Percentiles rank a stretch among this genome's conserved stretches.
Conservation (phyloP, 2,113 vertebrate genomes). For the Trematocara nigrifrons region DNA sequence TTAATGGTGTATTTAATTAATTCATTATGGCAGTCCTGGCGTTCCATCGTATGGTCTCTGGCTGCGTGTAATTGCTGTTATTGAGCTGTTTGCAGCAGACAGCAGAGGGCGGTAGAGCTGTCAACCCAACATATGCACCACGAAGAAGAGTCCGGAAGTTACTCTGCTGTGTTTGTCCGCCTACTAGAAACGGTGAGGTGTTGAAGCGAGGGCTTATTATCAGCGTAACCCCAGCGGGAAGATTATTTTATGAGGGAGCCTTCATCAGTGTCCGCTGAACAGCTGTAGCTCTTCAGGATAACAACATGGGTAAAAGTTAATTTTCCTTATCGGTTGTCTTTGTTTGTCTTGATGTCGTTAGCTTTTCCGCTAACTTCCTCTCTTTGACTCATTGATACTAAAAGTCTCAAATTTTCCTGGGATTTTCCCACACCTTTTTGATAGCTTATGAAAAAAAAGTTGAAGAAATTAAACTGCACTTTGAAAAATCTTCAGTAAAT, state of each 20-base stretch:
- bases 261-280: neutral
- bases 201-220: neutral
- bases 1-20: no score
- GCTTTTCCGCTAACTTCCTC: neutral
- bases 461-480: neutral
- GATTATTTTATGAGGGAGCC: neutral
- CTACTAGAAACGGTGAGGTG: neutral
- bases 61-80: neutral
- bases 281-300: neutral
- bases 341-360: neutral
- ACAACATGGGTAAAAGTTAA: constrained; percentile 35
- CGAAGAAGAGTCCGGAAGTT: neutral
- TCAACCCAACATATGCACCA: neutral
- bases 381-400: neutral
- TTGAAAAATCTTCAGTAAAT: neutral
- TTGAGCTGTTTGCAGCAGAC: neutral
- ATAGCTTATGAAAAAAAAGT: neutral
- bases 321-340: neutral
- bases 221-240: neutral
- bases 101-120: neutral
- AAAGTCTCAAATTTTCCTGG: neutral
- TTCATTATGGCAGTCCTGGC: no score
- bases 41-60: no score
- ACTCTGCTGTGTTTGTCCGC: neutral
- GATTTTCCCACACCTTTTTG: neutral